Conservation (phyloP, 2,113 vertebrate genomes). For the Malurus alboscapulatus region DNA sequence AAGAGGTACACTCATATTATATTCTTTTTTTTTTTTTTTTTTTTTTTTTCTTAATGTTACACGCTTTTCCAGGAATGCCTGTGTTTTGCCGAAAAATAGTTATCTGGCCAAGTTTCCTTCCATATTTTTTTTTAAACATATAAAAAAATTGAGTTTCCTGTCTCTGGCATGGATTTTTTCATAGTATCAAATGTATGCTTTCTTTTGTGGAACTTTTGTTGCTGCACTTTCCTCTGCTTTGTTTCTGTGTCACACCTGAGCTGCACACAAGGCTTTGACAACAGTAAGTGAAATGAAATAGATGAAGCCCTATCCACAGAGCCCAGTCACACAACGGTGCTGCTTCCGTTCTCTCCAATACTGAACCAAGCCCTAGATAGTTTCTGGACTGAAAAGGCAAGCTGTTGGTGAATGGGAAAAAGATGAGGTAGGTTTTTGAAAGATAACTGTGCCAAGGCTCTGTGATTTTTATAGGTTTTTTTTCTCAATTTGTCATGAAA, state of each 20-base stretch:
- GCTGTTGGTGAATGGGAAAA: background rate
- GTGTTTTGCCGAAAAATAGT: constrained; percentile 15
- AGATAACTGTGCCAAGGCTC: constrained; percentile 19
- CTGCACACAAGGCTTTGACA: background rate
- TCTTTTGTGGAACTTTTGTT: constrained; percentile 37
- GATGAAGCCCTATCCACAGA: background rate
- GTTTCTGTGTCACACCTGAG: constrained; percentile 27
- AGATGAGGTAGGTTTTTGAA: background rate
- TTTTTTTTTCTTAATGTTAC: background rate
- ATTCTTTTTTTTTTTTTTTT: background rate
- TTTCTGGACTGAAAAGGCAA: constrained; percentile 34
- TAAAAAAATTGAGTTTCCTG: background rate
- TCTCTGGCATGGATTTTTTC: background rate
- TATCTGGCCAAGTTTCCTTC: background rate
- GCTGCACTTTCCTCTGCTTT: constrained; percentile 26
- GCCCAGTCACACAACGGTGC: background rate
- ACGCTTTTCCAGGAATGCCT: background rate
- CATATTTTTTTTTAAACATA: background rate
- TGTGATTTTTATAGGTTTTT: background rate
- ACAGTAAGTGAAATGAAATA: constrained; percentile 34
- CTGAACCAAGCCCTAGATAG: background rate
- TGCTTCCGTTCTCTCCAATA: background rate
- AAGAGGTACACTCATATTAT: constrained; percentile 7
- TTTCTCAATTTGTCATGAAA: background rate
- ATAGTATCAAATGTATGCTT: background rate